phyloP scores from a whole-genome alignment of 2,888 invertebrate genomes.

The Tridacna crocea region DNA sequence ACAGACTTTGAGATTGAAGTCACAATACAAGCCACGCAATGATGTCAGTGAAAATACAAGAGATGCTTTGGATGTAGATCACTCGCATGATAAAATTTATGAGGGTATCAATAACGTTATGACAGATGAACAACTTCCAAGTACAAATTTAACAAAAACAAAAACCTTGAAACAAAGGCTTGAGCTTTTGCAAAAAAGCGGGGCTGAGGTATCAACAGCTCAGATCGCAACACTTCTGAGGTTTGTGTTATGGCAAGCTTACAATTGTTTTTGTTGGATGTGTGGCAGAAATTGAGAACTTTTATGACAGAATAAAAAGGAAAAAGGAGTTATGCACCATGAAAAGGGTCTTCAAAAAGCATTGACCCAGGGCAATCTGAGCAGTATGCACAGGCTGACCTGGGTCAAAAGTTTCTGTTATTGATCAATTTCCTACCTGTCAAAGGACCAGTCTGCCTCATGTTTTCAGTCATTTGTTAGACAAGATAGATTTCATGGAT shows the following conservation, averaged over 20 bases:
- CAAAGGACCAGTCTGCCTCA: too few relatives aligned
- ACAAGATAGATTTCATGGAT: too few relatives aligned
- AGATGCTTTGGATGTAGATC: background rate
- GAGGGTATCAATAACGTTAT: background rate
- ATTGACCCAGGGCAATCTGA: too few relatives aligned
- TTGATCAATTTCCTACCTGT: too few relatives aligned
- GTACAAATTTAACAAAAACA: slow-evolving; percentile 49
- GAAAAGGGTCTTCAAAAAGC: too few relatives aligned
- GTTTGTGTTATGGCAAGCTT: slow-evolving; percentile 15
- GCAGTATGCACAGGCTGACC: too few relatives aligned
- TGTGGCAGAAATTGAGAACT: too few relatives aligned
- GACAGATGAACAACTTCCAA: slow-evolving; percentile 48
- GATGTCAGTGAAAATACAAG: background rate
- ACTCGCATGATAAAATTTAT: background rate
- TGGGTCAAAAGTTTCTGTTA: too few relatives aligned
- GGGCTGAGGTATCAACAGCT: slow-evolving; percentile 1
- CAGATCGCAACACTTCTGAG: slow-evolving; percentile 46
- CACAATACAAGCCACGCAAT: background rate
- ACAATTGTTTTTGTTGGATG: too few relatives aligned
- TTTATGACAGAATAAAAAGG: too few relatives aligned
- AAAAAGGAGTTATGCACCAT: too few relatives aligned
- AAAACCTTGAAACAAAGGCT: slow-evolving; percentile 44
- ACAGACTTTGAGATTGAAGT: slow-evolving; percentile 9
- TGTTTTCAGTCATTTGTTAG: too few relatives aligned
- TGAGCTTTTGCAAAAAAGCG: slow-evolving; percentile 19